These are phyloP conservation scores for Nylanderia fulva DNA, from an alignment of 1,140 invertebrate genomes.

Conservation along the genomic window DNA sequence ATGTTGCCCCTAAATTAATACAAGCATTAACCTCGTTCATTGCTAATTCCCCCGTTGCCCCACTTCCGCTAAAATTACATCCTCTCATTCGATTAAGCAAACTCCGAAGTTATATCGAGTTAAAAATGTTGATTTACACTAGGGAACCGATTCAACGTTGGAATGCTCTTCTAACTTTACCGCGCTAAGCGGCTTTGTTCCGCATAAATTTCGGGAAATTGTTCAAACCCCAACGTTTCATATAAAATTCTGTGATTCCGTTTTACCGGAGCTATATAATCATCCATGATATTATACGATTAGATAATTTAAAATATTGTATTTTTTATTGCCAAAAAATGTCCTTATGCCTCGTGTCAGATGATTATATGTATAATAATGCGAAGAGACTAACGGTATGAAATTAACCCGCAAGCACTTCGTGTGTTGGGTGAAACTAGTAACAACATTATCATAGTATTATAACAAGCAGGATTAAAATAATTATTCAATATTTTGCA, in stretches of 20 bases:
- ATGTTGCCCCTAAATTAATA: conserved; percentile 57
- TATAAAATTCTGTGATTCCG: background rate
- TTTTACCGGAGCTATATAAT: background rate
- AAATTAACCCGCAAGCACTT: conserved; percentile 1
- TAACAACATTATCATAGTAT: conserved; percentile 69
- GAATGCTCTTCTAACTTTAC: conserved; percentile 44
- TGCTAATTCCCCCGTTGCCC: conserved; percentile 47
- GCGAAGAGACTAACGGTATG: background rate
- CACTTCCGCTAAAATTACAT: conserved; percentile 49
- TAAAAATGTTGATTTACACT: conserved; percentile 62
- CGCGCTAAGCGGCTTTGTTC: conserved; percentile 53
- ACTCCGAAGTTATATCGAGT: conserved; percentile 56
- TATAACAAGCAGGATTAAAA: conserved; percentile 72
- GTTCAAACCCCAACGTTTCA: conserved; percentile 3
- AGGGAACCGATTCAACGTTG: conserved; percentile 45
- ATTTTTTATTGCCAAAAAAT: background rate
- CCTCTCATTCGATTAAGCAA: conserved; percentile 62
- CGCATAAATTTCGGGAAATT: conserved; percentile 43
- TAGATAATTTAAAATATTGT: background rate
- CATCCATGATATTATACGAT: background rate
- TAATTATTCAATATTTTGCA: conserved; percentile 66
- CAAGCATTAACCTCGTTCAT: conserved; percentile 58
- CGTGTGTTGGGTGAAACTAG: conserved; percentile 30
- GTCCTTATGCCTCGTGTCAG: background rate
- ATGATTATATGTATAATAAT: background rate